phyloP scores from a whole-genome alignment of 2,113 vertebrate species.

The Datnioides undecimradiatus region DNA sequence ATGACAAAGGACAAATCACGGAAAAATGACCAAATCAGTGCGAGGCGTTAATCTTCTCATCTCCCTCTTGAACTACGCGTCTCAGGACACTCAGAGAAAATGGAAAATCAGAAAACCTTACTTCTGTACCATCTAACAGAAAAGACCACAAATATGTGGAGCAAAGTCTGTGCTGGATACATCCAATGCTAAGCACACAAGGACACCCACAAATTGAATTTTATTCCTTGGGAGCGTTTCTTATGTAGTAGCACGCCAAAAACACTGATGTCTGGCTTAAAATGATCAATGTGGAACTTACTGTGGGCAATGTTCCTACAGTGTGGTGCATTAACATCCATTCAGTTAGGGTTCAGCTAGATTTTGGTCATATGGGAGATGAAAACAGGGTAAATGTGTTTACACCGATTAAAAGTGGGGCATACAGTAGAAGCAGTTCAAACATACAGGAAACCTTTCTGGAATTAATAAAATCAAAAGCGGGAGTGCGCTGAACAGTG shows the following conservation, averaged over 20 bases:
- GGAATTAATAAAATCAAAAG: constrained; percentile 23
- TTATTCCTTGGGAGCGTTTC: background rate
- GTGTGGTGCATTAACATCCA: background rate
- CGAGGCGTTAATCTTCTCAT: background rate
- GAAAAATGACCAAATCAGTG: no score
- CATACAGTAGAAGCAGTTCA: background rate
- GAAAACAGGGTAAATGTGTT: background rate
- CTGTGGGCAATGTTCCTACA: background rate
- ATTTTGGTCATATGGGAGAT: background rate
- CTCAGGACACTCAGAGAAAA: background rate
- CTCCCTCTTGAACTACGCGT: background rate
- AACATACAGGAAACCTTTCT: background rate
- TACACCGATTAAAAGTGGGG: background rate
- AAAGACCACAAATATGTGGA: constrained; percentile 15
- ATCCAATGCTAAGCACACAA: background rate
- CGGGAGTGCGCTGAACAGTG: background rate
- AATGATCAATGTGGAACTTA: background rate
- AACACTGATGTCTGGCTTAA: background rate
- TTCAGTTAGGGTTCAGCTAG: background rate
- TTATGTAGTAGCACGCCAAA: background rate
- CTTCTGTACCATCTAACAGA: background rate
- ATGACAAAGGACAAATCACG: no score
- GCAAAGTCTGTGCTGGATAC: background rate
- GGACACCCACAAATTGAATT: background rate
- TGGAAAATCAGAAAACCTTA: constrained; percentile 7